Evolutionary conservation across 2,797 vertebrate species (phyloP).

Genomic region (Avahi laniger): DNA sequence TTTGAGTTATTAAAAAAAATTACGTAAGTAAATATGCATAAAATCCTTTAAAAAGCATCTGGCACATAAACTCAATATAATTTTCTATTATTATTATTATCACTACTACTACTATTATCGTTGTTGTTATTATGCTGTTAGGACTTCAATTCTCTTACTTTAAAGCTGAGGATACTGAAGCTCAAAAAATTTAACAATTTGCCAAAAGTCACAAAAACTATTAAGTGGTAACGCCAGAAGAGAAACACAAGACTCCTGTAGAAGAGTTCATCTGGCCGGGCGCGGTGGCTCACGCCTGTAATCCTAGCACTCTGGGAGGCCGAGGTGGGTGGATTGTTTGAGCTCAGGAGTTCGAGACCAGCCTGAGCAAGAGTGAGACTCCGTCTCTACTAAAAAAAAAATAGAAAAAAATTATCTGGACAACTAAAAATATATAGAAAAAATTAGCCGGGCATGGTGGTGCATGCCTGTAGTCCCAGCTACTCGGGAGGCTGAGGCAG

Average conservation of each 20-base stretch:
- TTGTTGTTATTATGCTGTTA: neutral
- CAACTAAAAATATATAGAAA: too few relatives aligned
- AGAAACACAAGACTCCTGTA: neutral
- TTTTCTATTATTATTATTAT: neutral
- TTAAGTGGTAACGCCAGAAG: neutral
- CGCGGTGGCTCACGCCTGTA: too few relatives aligned
- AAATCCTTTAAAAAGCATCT: neutral
- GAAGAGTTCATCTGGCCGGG: neutral
- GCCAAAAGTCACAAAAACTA: neutral
- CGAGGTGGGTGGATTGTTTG: too few relatives aligned
- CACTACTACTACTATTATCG: too few relatives aligned
- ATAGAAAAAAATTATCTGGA: too few relatives aligned
- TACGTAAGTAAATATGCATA: neutral
- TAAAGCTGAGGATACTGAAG: neutral
- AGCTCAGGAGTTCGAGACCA: too few relatives aligned
- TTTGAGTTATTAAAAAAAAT: neutral
- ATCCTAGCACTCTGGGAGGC: too few relatives aligned
- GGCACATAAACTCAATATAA: slow-evolving; percentile 16
- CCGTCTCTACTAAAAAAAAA: too few relatives aligned
- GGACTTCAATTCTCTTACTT: neutral
- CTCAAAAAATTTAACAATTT: slow-evolving; percentile 16
- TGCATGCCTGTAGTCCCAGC: too few relatives aligned
- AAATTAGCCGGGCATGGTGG: too few relatives aligned
- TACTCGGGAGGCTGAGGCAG: too few relatives aligned
- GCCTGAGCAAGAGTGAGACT: too few relatives aligned